phyloP scores from a whole-genome alignment of 92 coral and sea anemone genomes.

The Umimayanthus chanpuru region DNA sequence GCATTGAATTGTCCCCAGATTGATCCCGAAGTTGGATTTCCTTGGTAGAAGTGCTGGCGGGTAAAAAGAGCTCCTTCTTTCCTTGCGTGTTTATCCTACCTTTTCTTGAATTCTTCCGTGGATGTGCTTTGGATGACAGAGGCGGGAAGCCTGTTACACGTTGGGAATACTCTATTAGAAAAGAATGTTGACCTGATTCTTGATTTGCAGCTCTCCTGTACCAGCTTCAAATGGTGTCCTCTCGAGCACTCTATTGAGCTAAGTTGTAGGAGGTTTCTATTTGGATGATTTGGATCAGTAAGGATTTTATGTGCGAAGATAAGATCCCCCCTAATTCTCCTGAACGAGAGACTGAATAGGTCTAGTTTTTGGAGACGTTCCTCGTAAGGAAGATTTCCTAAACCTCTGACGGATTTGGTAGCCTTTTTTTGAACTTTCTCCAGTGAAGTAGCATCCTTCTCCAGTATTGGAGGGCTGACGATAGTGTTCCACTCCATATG shows the following conservation, averaged over 20 bases:
- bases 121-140: neutral
- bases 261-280: neutral
- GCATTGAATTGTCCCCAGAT: neutral
- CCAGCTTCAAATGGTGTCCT: neutral
- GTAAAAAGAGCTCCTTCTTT: neutral
- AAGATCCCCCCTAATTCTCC: neutral
- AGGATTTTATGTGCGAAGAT: neutral
- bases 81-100: neutral
- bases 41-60: slow-evolving; percentile 7
- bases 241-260: neutral
- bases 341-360: neutral
- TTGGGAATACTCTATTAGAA: neutral
- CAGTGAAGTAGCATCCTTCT: too few species aligned
- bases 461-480: too few species aligned
- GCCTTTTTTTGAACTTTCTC: too few species aligned
- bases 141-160: neutral
- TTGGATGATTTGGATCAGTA: neutral
- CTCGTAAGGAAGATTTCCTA: too few species aligned
- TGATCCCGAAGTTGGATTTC: neutral
- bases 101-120: neutral
- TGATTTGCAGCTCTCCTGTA: neutral
- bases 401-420: too few species aligned
- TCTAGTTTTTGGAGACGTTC: too few species aligned
- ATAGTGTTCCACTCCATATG: too few species aligned
- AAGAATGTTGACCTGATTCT: neutral